Conservation (phyloP, 2,797 vertebrate species). For the Xenops minutus region DNA sequence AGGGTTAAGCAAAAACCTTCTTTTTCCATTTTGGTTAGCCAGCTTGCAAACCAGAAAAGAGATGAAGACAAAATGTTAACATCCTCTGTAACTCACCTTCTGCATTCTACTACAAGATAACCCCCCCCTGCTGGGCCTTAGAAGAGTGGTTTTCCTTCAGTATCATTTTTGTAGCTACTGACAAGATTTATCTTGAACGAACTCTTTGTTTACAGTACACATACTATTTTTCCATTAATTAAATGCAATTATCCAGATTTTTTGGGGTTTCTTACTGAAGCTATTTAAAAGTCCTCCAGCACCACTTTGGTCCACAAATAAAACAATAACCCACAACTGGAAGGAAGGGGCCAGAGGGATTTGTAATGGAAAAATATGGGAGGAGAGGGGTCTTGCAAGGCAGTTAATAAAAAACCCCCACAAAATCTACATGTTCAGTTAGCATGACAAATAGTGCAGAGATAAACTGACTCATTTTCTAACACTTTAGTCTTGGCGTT, state of each 20-base stretch:
- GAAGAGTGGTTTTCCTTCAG: background rate
- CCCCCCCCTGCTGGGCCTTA: background rate
- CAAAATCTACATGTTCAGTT: background rate
- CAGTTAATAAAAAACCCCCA: background rate
- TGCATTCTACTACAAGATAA: conserved; percentile 61
- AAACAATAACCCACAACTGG: background rate
- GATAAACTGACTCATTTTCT: conserved; percentile 67
- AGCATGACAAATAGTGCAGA: conserved; percentile 49
- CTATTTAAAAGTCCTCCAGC: background rate
- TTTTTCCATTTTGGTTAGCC: conserved; percentile 12
- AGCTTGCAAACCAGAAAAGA: conserved; percentile 17
- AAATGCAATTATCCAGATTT: conserved; percentile 41
- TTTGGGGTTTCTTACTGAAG: background rate
- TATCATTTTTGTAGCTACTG: background rate
- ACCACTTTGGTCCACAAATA: background rate
- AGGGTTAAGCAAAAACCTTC: background rate
- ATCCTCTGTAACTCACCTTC: conserved; percentile 70
- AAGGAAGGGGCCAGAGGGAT: rapidly evolving
- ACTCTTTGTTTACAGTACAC: conserved; percentile 36
- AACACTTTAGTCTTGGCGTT: conserved; percentile 39
- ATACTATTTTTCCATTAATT: conserved; percentile 41
- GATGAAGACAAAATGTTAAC: conserved; percentile 73
- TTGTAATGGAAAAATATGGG: background rate
- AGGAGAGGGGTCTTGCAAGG: background rate
- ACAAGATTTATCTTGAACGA: conserved; percentile 43